Conservation (phyloP, 2,888 invertebrate genomes). For the Apotomis turbidana region DNA sequence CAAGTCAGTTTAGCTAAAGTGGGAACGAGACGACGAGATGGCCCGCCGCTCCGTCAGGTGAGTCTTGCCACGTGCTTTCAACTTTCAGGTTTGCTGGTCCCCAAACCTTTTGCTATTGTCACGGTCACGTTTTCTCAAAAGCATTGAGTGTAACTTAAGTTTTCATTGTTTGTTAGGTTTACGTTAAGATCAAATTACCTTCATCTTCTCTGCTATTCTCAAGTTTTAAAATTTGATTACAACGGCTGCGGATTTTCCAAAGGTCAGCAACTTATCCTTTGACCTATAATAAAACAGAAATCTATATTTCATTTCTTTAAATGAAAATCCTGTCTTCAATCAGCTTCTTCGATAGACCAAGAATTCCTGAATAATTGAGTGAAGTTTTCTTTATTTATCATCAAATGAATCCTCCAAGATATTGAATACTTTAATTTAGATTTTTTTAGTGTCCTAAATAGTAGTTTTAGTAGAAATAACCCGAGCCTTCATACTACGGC, state of each 20-base stretch:
- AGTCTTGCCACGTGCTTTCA: slow-evolving; percentile 76
- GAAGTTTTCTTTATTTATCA: too few relatives aligned
- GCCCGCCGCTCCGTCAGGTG: slow-evolving; percentile 77
- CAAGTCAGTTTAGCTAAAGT: slow-evolving; percentile 66
- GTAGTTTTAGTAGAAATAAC: too few relatives aligned
- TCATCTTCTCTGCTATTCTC: neutral
- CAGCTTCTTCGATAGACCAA: too few relatives aligned
- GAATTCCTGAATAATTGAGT: too few relatives aligned
- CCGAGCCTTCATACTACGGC: too few relatives aligned
- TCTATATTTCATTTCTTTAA: too few relatives aligned
- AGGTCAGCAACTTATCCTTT: too few relatives aligned
- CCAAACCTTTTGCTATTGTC: neutral
- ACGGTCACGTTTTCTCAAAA: neutral
- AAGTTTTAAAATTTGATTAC: neutral
- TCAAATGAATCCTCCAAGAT: too few relatives aligned
- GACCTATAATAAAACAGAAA: neutral
- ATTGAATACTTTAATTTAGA: too few relatives aligned
- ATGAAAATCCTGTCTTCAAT: too few relatives aligned
- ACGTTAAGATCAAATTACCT: neutral
- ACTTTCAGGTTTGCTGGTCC: slow-evolving; percentile 61
- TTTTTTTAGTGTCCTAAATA: too few relatives aligned
- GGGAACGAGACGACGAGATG: slow-evolving; percentile 80
- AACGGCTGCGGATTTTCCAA: too few relatives aligned
- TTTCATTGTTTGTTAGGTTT: neutral
- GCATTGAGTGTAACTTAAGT: neutral